Base-by-base conservation (phyloP, 1,140 invertebrate species). In the Rhyzopertha dominica region DNA sequence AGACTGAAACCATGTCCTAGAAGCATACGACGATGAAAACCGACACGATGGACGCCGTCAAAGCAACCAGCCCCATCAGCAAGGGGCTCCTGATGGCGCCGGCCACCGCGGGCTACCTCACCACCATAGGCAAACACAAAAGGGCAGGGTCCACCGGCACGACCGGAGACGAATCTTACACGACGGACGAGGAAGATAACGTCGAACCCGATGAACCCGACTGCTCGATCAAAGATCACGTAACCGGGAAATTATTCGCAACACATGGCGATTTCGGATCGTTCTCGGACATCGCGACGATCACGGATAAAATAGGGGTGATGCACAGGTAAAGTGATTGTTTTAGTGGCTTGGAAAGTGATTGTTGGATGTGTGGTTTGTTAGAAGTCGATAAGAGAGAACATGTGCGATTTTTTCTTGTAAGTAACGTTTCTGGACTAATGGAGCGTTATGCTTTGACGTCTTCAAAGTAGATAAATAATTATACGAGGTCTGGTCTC, bases 91-190 rank as follows among this genome's bases (percentile, higher is more conserved):
- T 63, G n/a, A 61, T 61, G 58, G 50, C 59, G 1, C 61, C 61
- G 4, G 48, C 40, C n/a, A 58, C 47, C 1, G 53, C 51, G 3
- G 52, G 54, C 8, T 25, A 35, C 35, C 38, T 44, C 24, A 38
- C 18, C 20, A 37, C 43, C 18, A 25, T 50, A 13, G 42, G 48
- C 22, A 72, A 72, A 23, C 73, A 75, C 43, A 62, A 70, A 35
- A 60, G 73, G 12, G 70, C 72, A 3, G 73, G 73, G 5, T 74
- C 73, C 13, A 75, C 74, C 7, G 73, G 74, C 1, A 76, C 74
- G 3, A 76, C 74, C 2, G 74, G 73, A 0, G 74, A 75, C 44
- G 73, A 76, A 53, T 74, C 74, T 14, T 73, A 74, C 50, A 75
- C 74, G 0, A 74, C 72, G 8, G 74, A 76, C 43, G 63, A 65